Evolutionary conservation across 2,888 invertebrate species (phyloP).

Genomic region (Lepas anatifera): DNA sequence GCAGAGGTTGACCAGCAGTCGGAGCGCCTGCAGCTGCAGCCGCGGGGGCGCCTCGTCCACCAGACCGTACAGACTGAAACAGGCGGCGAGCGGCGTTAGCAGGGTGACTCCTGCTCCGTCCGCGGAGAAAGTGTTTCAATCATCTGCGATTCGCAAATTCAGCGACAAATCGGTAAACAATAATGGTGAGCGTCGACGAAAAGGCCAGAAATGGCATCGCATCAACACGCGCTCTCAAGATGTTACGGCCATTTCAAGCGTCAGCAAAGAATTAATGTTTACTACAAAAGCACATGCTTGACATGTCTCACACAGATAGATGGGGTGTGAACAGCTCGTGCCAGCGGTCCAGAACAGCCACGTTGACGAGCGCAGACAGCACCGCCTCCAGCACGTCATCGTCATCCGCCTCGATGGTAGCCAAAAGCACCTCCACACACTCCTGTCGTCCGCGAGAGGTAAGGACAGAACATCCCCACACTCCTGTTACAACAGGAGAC

Average conservation of each 20-base stretch:
- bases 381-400: slow-evolving; percentile 9
- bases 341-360: slow-evolving; percentile 14
- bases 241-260: too few species aligned
- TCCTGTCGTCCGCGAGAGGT: not conserved
- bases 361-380: slow-evolving; percentile 11
- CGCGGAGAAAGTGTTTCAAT: too few species aligned
- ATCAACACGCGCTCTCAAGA: too few species aligned
- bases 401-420: slow-evolving; percentile 10
- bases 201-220: too few species aligned
- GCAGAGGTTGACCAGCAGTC: slow-evolving; percentile 45
- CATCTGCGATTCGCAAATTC: too few species aligned
- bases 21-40: slow-evolving; percentile 40
- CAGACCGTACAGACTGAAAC: slow-evolving; percentile 34
- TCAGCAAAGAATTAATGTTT: too few species aligned
- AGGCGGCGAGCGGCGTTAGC: not conserved
- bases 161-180: too few species aligned
- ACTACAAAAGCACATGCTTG: not conserved
- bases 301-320: not conserved
- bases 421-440: slow-evolving; percentile 5
- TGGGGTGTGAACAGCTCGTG: slow-evolving; percentile 7
- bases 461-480: too few species aligned
- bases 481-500: too few species aligned
- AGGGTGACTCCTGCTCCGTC: too few species aligned
- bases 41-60: slow-evolving; percentile 35
- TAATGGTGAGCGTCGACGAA: too few species aligned